A percentile compares a stretch with the other conserved stretches of the same genome.
These are phyloP conservation scores for Scophthalmus maximus DNA, from an alignment of 2,113 vertebrate species.

Conservation along the genomic window DNA sequence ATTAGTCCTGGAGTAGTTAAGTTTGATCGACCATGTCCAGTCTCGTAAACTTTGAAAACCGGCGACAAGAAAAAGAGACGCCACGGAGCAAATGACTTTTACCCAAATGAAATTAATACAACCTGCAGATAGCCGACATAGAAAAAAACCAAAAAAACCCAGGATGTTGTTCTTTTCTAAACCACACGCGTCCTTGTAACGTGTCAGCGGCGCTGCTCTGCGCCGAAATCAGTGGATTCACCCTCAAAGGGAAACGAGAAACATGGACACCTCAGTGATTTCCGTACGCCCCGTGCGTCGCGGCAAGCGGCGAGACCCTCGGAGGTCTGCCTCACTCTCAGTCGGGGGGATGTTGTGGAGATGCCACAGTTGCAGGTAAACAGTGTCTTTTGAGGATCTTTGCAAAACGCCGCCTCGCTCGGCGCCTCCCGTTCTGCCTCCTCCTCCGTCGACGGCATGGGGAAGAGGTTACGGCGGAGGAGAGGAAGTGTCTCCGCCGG, in stretches of 20 bases:
- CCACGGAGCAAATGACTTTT: neutral
- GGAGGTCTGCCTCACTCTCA: constrained; percentile 40
- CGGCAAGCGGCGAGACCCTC: constrained; percentile 46
- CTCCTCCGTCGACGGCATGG: constrained; percentile 48
- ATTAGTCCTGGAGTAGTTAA: constrained; percentile 5
- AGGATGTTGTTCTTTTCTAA: neutral
- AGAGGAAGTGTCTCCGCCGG: constrained; percentile 65
- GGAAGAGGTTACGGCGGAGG: constrained; percentile 61
- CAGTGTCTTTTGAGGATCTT: constrained; percentile 33
- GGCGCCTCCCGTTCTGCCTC: constrained; percentile 50
- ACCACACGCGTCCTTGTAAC: neutral
- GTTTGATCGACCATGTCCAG: neutral
- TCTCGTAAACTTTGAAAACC: constrained; percentile 35
- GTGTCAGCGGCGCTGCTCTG: neutral
- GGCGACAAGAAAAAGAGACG: constrained; percentile 22
- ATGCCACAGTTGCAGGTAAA: constrained; percentile 51
- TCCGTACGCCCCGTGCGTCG: constrained; percentile 12
- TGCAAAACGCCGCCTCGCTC: constrained; percentile 38
- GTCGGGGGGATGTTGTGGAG: constrained; percentile 28
- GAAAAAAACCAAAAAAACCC: constrained; percentile 1
- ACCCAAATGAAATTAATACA: neutral
- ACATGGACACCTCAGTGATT: constrained; percentile 6
- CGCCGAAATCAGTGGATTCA: constrained; percentile 3
- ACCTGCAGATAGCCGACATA: neutral
- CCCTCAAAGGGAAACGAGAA: constrained; percentile 12